These are phyloP conservation scores for Orbicella faveolata DNA, from an alignment of 64 coral and sea anemone species.

Conservation along the genomic window DNA sequence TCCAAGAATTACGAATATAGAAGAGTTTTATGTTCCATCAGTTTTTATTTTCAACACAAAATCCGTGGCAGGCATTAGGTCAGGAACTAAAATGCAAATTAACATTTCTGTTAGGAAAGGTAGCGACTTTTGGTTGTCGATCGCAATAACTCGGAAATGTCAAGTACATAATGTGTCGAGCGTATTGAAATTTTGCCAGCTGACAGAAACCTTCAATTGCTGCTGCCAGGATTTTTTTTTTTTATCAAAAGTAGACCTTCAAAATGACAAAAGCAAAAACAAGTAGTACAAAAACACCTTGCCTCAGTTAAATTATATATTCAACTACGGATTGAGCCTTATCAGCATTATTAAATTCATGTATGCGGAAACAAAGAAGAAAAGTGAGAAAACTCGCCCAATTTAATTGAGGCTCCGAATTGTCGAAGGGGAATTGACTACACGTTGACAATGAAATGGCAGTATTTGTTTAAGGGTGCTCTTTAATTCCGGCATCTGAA, in stretches of 20 bases:
- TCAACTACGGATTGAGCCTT: not conserved
- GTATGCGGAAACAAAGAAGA: slow-evolving; percentile 13
- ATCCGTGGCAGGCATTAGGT: not conserved
- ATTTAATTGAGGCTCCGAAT: slow-evolving; percentile 38
- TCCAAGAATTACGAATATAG: not conserved
- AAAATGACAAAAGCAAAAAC: not conserved
- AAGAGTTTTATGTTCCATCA: not conserved
- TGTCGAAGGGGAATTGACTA: slow-evolving; percentile 10
- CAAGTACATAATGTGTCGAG: not conserved
- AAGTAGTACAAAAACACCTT: not conserved
- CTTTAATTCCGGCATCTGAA: slow-evolving; percentile 31
- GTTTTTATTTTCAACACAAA: not conserved
- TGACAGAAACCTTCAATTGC: not conserved
- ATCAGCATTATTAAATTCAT: slow-evolving; percentile 22
- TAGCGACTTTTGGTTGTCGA: not conserved
- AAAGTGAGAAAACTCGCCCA: not conserved
- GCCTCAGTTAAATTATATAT: not conserved
- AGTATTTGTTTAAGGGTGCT: slow-evolving; percentile 35
- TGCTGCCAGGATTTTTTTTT: not conserved
- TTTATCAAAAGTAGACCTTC: not conserved
- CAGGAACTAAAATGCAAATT: not conserved
- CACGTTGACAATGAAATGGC: not conserved
- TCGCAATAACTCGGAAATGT: not conserved
- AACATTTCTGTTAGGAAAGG: not conserved
- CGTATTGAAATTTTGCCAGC: not conserved